Evolutionary conservation across 2,113 vertebrate species (phyloP), one percentile per base, ranked within the genome.

Genomic region (Lagenorhynchus albirostris): DNA sequence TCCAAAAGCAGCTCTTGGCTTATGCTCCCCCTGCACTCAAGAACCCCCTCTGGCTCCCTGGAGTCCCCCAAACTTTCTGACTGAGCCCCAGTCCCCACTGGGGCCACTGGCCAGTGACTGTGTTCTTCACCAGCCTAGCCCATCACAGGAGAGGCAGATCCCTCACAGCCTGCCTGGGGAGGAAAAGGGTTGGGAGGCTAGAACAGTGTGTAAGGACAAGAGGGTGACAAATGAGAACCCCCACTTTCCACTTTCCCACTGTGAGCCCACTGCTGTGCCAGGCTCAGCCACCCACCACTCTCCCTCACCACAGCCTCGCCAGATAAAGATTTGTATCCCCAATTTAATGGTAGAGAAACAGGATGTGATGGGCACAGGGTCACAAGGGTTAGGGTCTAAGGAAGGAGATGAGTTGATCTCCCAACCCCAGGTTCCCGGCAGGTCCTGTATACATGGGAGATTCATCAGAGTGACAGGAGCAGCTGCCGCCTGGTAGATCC

Each of bases 391-490:
- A 68, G 12, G 58, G 29, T n/a, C 71, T 17, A 7, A 70, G 82
- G 71, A 96, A 93, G 31, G 41, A 87, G 83, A 26, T 13, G 15
- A 81, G 44, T n/a, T 53, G 55, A 55, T 11, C 21, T 21, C 41
- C 41, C 23, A 15, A 33, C 12, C 38, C 18, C 74, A 47, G 21
- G 73, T 74, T 81, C 74, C 70, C 31, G 3, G 55, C 13, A 79
- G 50, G 71, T 79, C 74, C 65, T 41, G 12, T 15, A 7, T 47
- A 65, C 50, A 55, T 6, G 4, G 31, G 65, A 71, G 65, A 67
- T 17, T 73, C 80, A 79, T 82, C 50, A 50, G 96, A 97, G 85
- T 94, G 97, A 97, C 41, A 89, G 81, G n/a, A 33, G 33, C 98
- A 98, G 83, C 92, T 97, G 94, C 87, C 81, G 76, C 92, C 73